Conservation (phyloP, 2,888 invertebrate species). For the Apotomis capreana region DNA sequence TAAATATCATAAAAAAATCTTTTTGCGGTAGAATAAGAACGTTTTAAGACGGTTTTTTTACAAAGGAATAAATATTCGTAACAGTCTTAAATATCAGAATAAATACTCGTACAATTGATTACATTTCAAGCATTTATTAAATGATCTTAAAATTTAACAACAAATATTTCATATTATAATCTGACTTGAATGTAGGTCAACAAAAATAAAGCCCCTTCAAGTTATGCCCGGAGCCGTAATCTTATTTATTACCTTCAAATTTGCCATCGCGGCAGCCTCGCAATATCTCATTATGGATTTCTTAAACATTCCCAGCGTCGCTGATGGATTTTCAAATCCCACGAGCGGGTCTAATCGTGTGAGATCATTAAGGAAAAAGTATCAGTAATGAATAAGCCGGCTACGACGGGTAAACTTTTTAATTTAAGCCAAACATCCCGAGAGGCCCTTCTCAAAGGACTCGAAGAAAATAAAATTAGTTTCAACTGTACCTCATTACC, state of each 20-base stretch:
- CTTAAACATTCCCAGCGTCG: constrained; percentile 44
- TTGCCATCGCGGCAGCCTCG: constrained; percentile 42
- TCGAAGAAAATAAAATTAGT: constrained; percentile 70
- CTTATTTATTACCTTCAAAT: constrained; percentile 38
- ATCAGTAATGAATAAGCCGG: constrained; percentile 63
- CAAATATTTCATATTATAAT: background rate
- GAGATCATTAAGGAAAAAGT: constrained; percentile 66
- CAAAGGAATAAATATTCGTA: background rate
- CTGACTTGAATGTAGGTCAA: constrained; percentile 15
- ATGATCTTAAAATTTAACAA: background rate
- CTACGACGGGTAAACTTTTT: constrained; percentile 68
- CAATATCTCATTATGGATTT: constrained; percentile 53
- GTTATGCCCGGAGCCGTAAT: constrained; percentile 27
- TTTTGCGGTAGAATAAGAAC: constrained; percentile 2
- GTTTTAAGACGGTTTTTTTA: background rate
- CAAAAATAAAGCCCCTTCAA: constrained; percentile 27
- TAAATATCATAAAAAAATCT: constrained; percentile 33
- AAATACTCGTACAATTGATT: background rate
- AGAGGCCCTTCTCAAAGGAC: constrained; percentile 66
- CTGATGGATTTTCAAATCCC: constrained; percentile 52
- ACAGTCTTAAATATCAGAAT: background rate
- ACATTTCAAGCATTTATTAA: background rate
- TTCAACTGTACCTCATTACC: constrained; percentile 69
- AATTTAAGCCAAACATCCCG: constrained; percentile 72
- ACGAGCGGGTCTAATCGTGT: constrained; percentile 60